Percentiles rank a stretch among this genome's conserved stretches.
Conservation (phyloP, 1,140 invertebrate species). For the Drosophila watanabei region DNA sequence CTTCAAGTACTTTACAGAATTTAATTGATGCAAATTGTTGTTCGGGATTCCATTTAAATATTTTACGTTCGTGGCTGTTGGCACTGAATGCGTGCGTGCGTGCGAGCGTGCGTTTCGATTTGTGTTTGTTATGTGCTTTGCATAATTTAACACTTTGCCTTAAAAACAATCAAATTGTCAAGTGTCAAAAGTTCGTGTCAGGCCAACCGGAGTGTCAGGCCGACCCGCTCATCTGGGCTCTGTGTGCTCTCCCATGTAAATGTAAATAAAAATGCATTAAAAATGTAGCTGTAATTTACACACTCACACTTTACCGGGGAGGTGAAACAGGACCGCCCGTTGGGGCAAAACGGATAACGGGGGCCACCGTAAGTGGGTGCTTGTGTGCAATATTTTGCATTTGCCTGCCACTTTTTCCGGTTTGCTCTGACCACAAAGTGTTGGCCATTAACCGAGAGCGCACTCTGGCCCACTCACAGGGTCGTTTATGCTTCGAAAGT, state of each 20-base stretch:
- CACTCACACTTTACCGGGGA: conserved; percentile 26
- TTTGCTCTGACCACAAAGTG: conserved; percentile 73
- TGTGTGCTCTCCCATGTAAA: conserved; percentile 43
- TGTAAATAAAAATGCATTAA: conserved; percentile 78
- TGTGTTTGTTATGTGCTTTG: conserved; percentile 60
- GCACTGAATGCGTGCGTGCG: conserved; percentile 25
- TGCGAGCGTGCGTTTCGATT: conserved; percentile 30
- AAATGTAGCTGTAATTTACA: conserved; percentile 70
- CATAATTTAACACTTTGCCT: conserved; percentile 80
- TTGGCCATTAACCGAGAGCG: conserved; percentile 62
- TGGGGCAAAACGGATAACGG: conserved; percentile 14
- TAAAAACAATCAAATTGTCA: conserved; percentile 82
- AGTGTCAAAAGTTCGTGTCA: conserved; percentile 75
- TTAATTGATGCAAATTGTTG: conserved; percentile 53
- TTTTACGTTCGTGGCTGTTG: conserved; percentile 34
- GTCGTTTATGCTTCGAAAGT: conserved; percentile 7
- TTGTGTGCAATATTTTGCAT: conserved; percentile 57
- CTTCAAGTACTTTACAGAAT: conserved; percentile 13
- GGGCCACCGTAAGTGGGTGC: conserved; percentile 42
- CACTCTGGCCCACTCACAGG: conserved; percentile 32
- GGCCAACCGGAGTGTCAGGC: conserved; percentile 12
- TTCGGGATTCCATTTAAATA: conserved; percentile 27
- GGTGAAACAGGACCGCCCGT: conserved; percentile 1
- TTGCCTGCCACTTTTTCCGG: conserved; percentile 59
- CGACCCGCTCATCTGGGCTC: conserved; percentile 3